Base-by-base conservation (phyloP, 2,888 invertebrate genomes). In the Gerris lacustris region DNA sequence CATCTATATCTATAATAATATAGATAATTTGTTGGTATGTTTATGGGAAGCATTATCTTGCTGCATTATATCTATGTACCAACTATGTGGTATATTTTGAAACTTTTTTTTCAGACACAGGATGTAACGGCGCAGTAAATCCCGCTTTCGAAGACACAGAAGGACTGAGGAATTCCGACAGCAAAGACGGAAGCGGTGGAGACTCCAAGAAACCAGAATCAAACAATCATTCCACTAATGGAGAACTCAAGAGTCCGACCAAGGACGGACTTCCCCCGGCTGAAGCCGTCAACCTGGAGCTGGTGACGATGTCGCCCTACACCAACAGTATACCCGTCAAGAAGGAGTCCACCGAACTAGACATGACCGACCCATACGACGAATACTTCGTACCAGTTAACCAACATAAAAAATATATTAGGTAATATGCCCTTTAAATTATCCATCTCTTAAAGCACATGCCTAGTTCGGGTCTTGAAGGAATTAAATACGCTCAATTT, bases 361-460 rank as follows among this genome's bases (percentile, higher is more conserved):
- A 85, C 75, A 83, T 87, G 43, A 84, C 85, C 55, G 89, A 89
- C 79, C 88, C 89, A 6, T 90, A 91, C 79, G 90, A 91, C 77
- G 91, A 91, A 78, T 91, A 91, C 81, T 91, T 91, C 80, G 90
- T 92, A 73, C 90, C 91, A 45, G 91, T 92, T 74, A 91, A 92
- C 79, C 90, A 91, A 79, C 91, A 91, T 80, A 86, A 88, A 79
- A 92, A 92, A 82, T 91, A 88, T 79, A 90, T 91, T 84, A 89
- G 91, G 91, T 91, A 79, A 81, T 11, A 62, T 31, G 31, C 4
- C 31, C 31, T 31, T 31, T 31, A 2, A 31, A 31, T 31, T 31
- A 1, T 31, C 31, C 31, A 31, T 31, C 31, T 31, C 31, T 31
- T 31, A 31, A 31, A 31, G 31, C 4, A 31, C 31, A n/a, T n/a